Conservation (phyloP, 2,888 invertebrate species). For the Cheilosia variabilis region DNA sequence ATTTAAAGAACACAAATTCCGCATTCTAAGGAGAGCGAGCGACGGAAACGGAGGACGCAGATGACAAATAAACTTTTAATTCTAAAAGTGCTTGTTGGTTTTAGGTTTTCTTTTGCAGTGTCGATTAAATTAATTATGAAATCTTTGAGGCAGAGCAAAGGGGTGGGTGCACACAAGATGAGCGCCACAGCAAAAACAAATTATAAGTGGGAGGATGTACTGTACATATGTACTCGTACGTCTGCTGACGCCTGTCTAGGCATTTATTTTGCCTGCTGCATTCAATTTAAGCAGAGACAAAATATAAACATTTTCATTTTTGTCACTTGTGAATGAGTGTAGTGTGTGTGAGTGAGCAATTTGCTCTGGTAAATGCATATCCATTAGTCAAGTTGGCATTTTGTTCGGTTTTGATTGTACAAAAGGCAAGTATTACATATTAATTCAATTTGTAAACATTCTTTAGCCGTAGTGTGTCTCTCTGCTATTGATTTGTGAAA, state of each 20-base stretch:
- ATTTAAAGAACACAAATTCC: conserved; percentile 66
- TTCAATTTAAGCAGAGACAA: conserved; percentile 20
- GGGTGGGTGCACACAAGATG: conserved; percentile 1
- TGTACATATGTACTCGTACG: not conserved
- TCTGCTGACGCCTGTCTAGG: conserved; percentile 44
- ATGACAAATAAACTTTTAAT: conserved; percentile 65
- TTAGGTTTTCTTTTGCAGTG: conserved; percentile 29
- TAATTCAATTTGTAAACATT: not conserved
- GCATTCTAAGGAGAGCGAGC: conserved; percentile 36
- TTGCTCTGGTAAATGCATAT: conserved; percentile 25
- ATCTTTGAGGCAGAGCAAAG: conserved; percentile 26
- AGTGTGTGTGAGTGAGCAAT: conserved; percentile 10
- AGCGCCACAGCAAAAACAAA: conserved; percentile 6
- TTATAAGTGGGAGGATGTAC: conserved; percentile 44
- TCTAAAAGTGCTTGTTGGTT: conserved; percentile 34
- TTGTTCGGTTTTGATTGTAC: conserved; percentile 8
- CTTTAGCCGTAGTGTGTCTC: no score
- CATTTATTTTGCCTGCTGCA: conserved; percentile 27
- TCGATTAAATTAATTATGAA: conserved; percentile 68
- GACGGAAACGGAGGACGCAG: conserved; percentile 17
- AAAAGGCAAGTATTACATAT: not conserved
- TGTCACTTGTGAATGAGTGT: conserved; percentile 49
- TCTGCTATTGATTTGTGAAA: no score
- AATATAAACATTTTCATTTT: conserved; percentile 39
- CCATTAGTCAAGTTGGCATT: conserved; percentile 46